These are phyloP conservation scores for Bibio marci DNA, from an alignment of 2,888 invertebrate genomes.

Conservation along the genomic window DNA sequence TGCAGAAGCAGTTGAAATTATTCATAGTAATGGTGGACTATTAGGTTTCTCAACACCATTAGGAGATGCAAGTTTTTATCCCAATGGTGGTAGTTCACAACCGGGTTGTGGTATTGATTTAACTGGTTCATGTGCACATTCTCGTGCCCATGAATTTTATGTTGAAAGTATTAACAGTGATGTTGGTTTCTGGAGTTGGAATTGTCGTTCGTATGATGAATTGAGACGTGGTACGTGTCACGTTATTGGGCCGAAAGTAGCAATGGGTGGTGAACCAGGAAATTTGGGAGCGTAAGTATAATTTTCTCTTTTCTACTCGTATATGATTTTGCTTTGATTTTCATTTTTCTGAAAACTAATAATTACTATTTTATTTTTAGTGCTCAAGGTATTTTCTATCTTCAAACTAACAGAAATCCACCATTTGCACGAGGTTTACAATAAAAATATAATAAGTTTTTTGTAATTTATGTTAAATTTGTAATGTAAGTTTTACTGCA, in stretches of 20 bases:
- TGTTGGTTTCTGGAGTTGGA: constrained; percentile 16
- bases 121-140: constrained; percentile 8
- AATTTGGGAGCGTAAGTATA: constrained; percentile 2
- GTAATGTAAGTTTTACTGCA: too few relatives aligned
- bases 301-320: neutral
- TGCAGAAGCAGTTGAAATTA: constrained; percentile 12
- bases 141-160: constrained; percentile 24
- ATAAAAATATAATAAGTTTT: neutral
- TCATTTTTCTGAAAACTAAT: too few relatives aligned
- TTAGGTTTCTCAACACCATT: constrained; percentile 11
- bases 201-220: constrained; percentile 1
- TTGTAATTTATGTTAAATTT: too few relatives aligned
- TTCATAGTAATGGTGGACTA: constrained; percentile 14
- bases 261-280: constrained; percentile 5
- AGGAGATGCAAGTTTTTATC: constrained; percentile 16
- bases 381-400: neutral
- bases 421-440: constrained; percentile 1
- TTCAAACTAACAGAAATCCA: neutral
- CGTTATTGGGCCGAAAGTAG: neutral
- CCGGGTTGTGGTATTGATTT: constrained; percentile 13
- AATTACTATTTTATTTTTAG: neutral
- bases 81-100: constrained; percentile 15
- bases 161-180: constrained; percentile 25
- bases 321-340: too few relatives aligned
- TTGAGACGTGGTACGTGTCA: neutral